Base-by-base conservation (phyloP, 2,797 vertebrate species). In the Oryzias sinensis region DNA sequence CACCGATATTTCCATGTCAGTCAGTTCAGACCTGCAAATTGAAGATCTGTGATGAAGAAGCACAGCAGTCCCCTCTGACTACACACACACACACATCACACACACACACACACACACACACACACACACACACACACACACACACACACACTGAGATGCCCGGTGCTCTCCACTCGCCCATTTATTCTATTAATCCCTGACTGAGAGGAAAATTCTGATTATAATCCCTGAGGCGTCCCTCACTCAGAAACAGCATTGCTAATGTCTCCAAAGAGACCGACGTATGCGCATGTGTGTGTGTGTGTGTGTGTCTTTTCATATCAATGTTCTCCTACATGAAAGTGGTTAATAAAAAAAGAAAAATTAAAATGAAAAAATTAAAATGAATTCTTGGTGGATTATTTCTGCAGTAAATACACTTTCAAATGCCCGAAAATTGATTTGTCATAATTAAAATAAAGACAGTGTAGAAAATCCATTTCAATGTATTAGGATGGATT, bases 181-280 rank as follows among this genome's bases (percentile, higher is more conserved):
- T 87, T 89, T 87, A 83, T 86, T 86, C 83, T 88, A 85, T 84
- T 85, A 89, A 88, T 89, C 86, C 82, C 79, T 86, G 68, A 87
- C 79, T 82, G 83, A 87, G 84, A 87, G 87, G 79, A 87, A 86
- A 84, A 87, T 83, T 87, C 71, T 80, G 85, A 89, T 88, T 81
- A 87, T 88, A 88, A 86, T 89, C 86, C 85, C 76, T 53, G 68
- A 81, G 87, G 79, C 77, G 49, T 71, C 65, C 64, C 80, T 83
- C 77, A 79, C 84, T 88, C 83, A 86, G 72, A 88, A 83, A 79
- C 82, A 80, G 81, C 83, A 86, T 85, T 47, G 51, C 74, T 85
- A 79, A 84, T 83, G 82, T 82, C 82, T 84, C 71, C 70, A 76
- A 82, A 82, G 79, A 81, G 76, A 78, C 47, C 15, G n/a, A 18